Evolutionary conservation across 1,140 invertebrate species (phyloP), one percentile per base, ranked within the genome.

Genomic region (Drosophila mayri): DNA sequence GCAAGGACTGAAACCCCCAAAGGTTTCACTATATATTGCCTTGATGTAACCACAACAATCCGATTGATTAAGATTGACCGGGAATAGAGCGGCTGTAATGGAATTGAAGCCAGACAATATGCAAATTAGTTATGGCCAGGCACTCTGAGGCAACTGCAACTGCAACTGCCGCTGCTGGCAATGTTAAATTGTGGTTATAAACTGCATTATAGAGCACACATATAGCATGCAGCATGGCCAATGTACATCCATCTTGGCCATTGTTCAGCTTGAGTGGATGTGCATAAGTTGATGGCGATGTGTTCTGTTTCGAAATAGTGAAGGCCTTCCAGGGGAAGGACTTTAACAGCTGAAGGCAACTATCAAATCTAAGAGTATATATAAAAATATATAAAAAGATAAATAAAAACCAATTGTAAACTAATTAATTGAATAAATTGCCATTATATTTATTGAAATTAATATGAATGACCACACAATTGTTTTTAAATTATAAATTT

Each of bases 101-200:
- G 67, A 88, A 83, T 88, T 77, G 79, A 58, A 59, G 59, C 43
- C 82, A 74, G 64, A 74, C 72, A 87, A 88, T 88, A 87, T 87
- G 83, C 84, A 87, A 87, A 87, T 87, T 88, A 83, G 83, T 65
- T 62, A 76, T 30, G 20, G 35, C n/a, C 66, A 60, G 18, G 37
- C 70, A 72, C 60, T 66, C 71, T 38, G 66, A 70, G 38, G 50
- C 32, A 54, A 37, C 32, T 77, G 71, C 76, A 55, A 67, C 68
- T 77, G 76, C 76, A 66, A 64, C 81, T 80, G 71, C 64, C 52
- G 64, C 60, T 49, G 60, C 66, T 77, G 79, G 35, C 67, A 49
- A 73, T 83, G 84, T 73, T 83, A 80, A 87, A 86, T 86, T 86
- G 82, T 87, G 82, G 83, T 67, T 81, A 86, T 87, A 82, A 86